Evolutionary conservation across 1,140 invertebrate species (phyloP), one percentile per base, ranked within the genome.

Genomic region (Meloidogyne floridensis): DNA sequence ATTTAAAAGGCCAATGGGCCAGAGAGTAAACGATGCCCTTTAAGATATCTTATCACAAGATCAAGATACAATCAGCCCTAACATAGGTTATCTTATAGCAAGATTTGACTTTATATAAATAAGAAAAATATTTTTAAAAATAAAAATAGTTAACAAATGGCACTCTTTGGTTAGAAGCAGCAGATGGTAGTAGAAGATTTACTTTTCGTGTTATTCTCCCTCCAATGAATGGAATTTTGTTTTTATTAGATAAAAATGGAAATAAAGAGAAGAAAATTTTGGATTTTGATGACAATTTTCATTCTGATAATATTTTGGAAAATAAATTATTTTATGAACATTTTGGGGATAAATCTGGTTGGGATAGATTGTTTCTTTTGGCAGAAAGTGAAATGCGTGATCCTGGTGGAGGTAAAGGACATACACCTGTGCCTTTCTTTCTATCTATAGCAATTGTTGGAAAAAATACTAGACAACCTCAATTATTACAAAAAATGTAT

Each of bases 281-380:
- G 18, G 82, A 78, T 51, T 53, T 74, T 43, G 87, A 82, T 13
- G 83, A 83, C 32, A 86, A 81, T 51, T 89, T 89, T 75, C 87
- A 81, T n/a, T 89, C 87, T 11, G 72, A 81, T 13, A 87, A 89
- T 81, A 84, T 88, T 75, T 47, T 85, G 0, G 75, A 47, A 54
- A 71, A 86, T 76, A 79, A 87, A 15, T 74, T 89, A 15, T 84
- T 73, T 20, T 90, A 90, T 77, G 74, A 86, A 32, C 88, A 89
- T 82, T 83, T 75, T 59, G 88, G 88, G 4, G 81, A 83, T 54
- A 85, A 90, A 77, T 85, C 84, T 10, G 42, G 79, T 5, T 72
- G 42, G 9, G 87, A 88, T 72, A 72, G 86, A 54, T 79, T 80
- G 6, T 87, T 81, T 78, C 11, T 88, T 3, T 69, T 84, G 6